Evolutionary conservation across 1,140 invertebrate genomes (phyloP), one percentile per base, ranked within the genome.

Genomic region (Drosophila jambulina): DNA sequence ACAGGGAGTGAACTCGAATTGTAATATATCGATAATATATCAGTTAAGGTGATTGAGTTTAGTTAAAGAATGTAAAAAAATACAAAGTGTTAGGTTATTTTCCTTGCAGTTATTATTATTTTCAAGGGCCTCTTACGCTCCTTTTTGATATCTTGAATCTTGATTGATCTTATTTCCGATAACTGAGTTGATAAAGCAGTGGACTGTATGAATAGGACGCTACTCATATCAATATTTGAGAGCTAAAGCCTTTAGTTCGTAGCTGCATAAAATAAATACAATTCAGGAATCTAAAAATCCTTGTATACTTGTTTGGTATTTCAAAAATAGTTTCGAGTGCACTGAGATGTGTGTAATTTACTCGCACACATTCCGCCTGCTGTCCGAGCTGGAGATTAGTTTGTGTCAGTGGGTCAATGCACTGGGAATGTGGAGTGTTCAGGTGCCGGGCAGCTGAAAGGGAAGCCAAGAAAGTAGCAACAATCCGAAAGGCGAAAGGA

Each of bases 351-450:
- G 48, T 48, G 57, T 27, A n/a, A n/a, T 34, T 72, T 63, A 23
- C 46, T 45, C n/a, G 2, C 42, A 29, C 19, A 46, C 48, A 59
- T 58, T 67, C 36, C 27, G 27, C 8, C 15, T 23, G 15, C n/a
- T 43, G 23, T 29, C 67, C 54, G 17, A 53, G n/a, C 23, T 46
- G 42, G 29, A 43, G 56, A 78, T 67, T 76, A 49, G 75, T 72
- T 51, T 76, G 38, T 69, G 84, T 87, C 72, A 87, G 84, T 87
- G 80, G 80, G 84, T 88, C 83, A 88, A 83, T 88, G 83, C 63
- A 88, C 84, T 62, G 53, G 23, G 21, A 59, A 75, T 58, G 48
- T 36, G 58, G 49, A 51, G 25, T 17, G n/a, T 25, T 19, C 23
- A 56, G 27, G 29, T 27, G 53, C 21, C 9, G 21, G 42, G 27